These are phyloP conservation scores for Chloroclystis v-ata DNA, from an alignment of 2,888 invertebrate genomes.

Conservation along the genomic window DNA sequence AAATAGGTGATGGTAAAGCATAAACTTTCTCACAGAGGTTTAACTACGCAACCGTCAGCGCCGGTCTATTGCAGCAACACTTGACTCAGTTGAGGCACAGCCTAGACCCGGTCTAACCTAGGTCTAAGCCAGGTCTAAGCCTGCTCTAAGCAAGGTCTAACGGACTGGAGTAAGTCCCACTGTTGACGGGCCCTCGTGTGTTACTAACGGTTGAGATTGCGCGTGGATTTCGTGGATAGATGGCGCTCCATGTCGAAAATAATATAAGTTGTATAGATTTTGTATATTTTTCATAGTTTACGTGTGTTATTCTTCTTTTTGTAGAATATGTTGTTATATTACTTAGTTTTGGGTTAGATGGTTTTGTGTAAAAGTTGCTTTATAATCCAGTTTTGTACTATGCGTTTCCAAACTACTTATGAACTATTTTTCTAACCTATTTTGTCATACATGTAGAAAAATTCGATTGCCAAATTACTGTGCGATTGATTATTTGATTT, in stretches of 20 bases:
- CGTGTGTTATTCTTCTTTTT: no score
- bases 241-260: constrained; percentile 19
- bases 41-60: constrained; percentile 76
- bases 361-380: no score
- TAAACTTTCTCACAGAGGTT: constrained; percentile 72
- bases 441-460: no score
- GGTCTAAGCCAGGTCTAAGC: constrained; percentile 37
- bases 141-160: constrained; percentile 37
- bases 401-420: no score
- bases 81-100: constrained; percentile 70
- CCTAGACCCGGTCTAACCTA: constrained; percentile 55
- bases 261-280: no score
- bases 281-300: background rate
- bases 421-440: no score
- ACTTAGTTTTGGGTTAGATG: no score
- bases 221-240: constrained; percentile 22
- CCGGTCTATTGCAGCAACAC: constrained; percentile 75
- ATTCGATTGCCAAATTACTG: no score
- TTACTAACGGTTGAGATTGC: constrained; percentile 28
- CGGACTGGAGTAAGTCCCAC: constrained; percentile 70
- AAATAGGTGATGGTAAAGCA: constrained; percentile 68
- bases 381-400: no score
- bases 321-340: no score
- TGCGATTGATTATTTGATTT: no score
- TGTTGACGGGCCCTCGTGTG: constrained; percentile 55